Base-by-base conservation (phyloP, 2,888 invertebrate genomes). In the Clanis bilineata region DNA sequence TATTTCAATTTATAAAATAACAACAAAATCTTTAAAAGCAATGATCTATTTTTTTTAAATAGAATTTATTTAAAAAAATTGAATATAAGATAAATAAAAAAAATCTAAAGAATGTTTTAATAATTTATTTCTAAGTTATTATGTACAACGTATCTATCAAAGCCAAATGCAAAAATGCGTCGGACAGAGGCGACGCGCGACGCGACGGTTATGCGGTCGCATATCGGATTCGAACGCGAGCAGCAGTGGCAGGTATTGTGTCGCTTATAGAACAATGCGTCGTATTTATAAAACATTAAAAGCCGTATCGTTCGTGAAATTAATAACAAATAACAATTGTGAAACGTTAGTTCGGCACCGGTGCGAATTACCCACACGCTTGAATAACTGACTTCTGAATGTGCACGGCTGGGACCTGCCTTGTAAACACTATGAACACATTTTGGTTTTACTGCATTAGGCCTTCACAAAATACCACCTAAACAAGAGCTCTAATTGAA, bases 301-400 rank as follows among this genome's bases (percentile, higher is more conserved):
- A 88, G 85, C 88, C 85, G 89, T 91, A 91, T 90, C 91, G 91
- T 86, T 90, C 90, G 85, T 87, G 91, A 92, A 91, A 92, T 91
- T 91, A 91, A 92, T 91, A 92, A 92, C 91, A 91, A 92, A 92
- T 91, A 91, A 91, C 91, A 91, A 90, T 90, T 86, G 89, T 89
- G 91, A 86, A 90, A 90, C 90, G 86, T 88, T 88, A 87, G 86
- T 88, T 89, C 87, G 87, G 88, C 82, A 84, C 85, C 87, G 80
- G 83, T 84, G 88, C 83, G 90, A 90, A 90, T 88, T 90, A 85
- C 85, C 86, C 85, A 82, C 82, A 80, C 80, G 77, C 80, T 82
- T 86, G 83, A 84, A 85, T 86, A 84, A 82, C 82, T 78, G 71
- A 61, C 71, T 71, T 66, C 73, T 75, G 71, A 76, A 76, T 79